phyloP scores from a whole-genome alignment of 2,797 vertebrate species.

The Cyprinella venusta region DNA sequence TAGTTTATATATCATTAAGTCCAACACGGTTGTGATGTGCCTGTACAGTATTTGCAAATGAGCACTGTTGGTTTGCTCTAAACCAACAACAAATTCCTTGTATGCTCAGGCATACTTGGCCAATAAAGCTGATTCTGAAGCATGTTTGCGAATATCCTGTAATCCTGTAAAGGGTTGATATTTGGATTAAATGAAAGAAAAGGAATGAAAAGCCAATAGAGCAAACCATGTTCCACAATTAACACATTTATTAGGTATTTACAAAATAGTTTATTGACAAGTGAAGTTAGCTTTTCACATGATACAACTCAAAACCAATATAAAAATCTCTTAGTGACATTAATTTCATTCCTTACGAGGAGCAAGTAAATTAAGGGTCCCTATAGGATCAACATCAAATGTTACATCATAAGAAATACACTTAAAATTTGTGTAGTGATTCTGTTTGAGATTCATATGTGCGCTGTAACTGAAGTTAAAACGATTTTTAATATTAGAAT shows the following conservation, averaged over 20 bases:
- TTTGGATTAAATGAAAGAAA: neutral
- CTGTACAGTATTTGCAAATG: neutral
- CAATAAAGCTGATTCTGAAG: neutral
- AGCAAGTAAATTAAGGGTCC: constrained; percentile 32
- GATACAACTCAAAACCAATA: constrained; percentile 28
- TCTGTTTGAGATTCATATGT: neutral
- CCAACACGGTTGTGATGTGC: neutral
- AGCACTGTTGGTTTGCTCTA: neutral
- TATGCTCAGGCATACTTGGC: neutral
- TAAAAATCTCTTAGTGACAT: constrained; percentile 28
- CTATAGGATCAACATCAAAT: constrained; percentile 33
- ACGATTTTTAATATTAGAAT: neutral
- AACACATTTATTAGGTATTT: constrained; percentile 56
- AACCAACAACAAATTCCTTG: neutral
- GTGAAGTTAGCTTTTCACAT: constrained; percentile 17
- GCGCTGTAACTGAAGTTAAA: constrained; percentile 5
- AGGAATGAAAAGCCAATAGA: neutral
- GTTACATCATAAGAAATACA: constrained; percentile 26
- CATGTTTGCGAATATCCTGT: neutral
- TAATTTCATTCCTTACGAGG: constrained; percentile 26
- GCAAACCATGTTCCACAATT: constrained; percentile 5
- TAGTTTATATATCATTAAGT: neutral
- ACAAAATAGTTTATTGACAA: constrained; percentile 46
- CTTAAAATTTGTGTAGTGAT: constrained; percentile 19
- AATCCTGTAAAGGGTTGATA: neutral